These are phyloP conservation scores for Zophobas morio DNA, from an alignment of 1,140 invertebrate species.

Conservation along the genomic window DNA sequence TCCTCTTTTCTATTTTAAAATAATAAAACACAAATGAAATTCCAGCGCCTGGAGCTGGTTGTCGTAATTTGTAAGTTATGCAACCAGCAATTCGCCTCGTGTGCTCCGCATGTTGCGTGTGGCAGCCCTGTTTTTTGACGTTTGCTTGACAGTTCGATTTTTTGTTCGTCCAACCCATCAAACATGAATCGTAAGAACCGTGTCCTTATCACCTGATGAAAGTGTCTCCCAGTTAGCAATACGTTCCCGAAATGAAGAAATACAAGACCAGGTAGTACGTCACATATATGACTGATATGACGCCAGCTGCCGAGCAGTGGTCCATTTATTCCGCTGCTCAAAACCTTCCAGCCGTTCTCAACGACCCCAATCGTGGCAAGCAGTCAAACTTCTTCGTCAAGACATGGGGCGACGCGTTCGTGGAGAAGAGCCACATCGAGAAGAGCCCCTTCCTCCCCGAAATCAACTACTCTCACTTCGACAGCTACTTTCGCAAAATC, in stretches of 20 bases:
- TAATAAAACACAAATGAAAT: too few relatives aligned
- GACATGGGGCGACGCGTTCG: constrained; percentile 97
- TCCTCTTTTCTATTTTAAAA: too few relatives aligned
- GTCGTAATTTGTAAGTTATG: background rate
- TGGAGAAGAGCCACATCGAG: constrained; percentile 84
- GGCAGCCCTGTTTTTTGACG: constrained; percentile 17
- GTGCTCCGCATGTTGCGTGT: background rate
- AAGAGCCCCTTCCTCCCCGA: constrained; percentile 87
- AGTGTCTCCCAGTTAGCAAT: constrained; percentile 8
- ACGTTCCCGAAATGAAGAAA: constrained; percentile 37
- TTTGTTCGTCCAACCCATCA: background rate
- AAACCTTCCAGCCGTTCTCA: constrained; percentile 96
- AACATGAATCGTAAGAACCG: constrained; percentile 33
- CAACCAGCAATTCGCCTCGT: too few relatives aligned
- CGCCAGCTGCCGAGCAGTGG: constrained; percentile 74
- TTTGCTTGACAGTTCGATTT: constrained; percentile 30
- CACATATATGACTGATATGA: constrained; percentile 52
- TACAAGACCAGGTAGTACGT: constrained; percentile 51
- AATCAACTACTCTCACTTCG: constrained; percentile 88
- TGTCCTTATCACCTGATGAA: constrained; percentile 37
- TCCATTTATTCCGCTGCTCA: constrained; percentile 87
- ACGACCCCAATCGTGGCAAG: constrained; percentile 93
- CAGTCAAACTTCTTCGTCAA: constrained; percentile 96
- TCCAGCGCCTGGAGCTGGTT: background rate
- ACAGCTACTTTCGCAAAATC: constrained; percentile 88